These are phyloP conservation scores for Digitonthophagus gazella DNA, from an alignment of 2,888 invertebrate species.

Conservation along the genomic window DNA sequence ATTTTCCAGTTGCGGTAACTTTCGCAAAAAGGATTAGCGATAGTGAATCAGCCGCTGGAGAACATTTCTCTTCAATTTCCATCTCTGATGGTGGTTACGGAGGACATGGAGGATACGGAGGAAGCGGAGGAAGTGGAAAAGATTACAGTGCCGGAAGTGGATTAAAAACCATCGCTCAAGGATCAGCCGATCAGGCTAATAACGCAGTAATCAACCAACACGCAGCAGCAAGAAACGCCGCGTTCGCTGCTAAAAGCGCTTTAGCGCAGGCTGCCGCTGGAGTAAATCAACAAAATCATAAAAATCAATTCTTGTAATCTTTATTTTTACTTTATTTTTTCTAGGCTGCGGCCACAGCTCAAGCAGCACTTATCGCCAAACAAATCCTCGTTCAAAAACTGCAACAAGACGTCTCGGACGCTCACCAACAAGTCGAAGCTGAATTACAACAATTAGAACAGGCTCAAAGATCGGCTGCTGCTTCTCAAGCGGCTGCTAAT, in stretches of 20 bases:
- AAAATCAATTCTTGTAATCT: too few relatives aligned
- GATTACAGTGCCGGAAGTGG: constrained; percentile 60
- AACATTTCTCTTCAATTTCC: constrained; percentile 22
- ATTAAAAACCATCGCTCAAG: too few relatives aligned
- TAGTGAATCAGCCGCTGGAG: constrained; percentile 20
- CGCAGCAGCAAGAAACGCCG: constrained; percentile 64
- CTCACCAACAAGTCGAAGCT: constrained; percentile 66
- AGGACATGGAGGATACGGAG: too few relatives aligned
- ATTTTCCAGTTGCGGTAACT: constrained; percentile 22
- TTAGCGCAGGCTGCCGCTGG: too few relatives aligned
- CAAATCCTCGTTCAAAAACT: too few relatives aligned
- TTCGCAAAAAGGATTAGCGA: constrained; percentile 22
- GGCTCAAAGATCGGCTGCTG: constrained; percentile 70
- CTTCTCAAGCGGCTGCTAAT: constrained; percentile 71
- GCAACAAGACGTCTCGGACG: constrained; percentile 69
- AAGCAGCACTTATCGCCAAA: too few relatives aligned
- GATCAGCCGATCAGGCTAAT: too few relatives aligned
- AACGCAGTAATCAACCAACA: constrained; percentile 64
- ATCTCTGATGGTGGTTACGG: constrained; percentile 25
- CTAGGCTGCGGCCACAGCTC: constrained; percentile 72
- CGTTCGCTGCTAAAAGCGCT: too few relatives aligned
- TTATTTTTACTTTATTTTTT: background rate
- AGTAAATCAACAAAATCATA: constrained; percentile 34
- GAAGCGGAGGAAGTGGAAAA: constrained; percentile 23
- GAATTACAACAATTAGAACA: too few relatives aligned